phyloP scores from a whole-genome alignment of 2,797 vertebrate genomes.

The Moxostoma hubbsi region DNA sequence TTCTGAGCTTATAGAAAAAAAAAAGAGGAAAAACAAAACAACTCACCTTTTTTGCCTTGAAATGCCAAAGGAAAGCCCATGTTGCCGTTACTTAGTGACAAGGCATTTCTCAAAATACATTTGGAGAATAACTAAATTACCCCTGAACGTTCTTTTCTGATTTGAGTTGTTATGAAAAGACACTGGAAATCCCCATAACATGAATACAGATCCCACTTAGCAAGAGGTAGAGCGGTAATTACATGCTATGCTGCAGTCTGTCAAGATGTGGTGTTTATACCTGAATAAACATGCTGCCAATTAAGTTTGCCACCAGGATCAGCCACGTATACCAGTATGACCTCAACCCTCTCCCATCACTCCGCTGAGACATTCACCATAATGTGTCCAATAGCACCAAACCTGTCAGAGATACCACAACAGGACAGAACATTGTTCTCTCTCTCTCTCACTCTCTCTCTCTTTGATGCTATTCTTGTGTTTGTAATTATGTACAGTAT shows the following conservation, averaged over 20 bases:
- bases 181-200: slow-evolving; percentile 54
- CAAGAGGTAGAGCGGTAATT: slow-evolving; percentile 48
- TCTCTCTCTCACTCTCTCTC: background rate
- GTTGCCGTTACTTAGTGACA: background rate
- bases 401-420: slow-evolving; percentile 2
- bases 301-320: slow-evolving; percentile 44
- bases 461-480: background rate
- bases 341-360: slow-evolving; percentile 14
- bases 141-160: background rate
- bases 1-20: background rate
- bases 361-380: background rate
- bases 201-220: slow-evolving; percentile 23
- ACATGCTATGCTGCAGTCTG: slow-evolving; percentile 48
- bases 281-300: slow-evolving; percentile 45
- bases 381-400: slow-evolving; percentile 7
- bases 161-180: slow-evolving; percentile 32
- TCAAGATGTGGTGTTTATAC: slow-evolving; percentile 51
- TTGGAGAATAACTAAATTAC: background rate
- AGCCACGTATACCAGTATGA: slow-evolving; percentile 32
- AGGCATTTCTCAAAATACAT: slow-evolving; percentile 24
- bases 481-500: slow-evolving; percentile 2
- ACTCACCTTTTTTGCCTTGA: background rate
- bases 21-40: background rate
- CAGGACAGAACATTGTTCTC: background rate
- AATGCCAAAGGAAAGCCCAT: background rate